phyloP scores from a whole-genome alignment of 2,888 invertebrate species.

The Vesta saturnalis region DNA sequence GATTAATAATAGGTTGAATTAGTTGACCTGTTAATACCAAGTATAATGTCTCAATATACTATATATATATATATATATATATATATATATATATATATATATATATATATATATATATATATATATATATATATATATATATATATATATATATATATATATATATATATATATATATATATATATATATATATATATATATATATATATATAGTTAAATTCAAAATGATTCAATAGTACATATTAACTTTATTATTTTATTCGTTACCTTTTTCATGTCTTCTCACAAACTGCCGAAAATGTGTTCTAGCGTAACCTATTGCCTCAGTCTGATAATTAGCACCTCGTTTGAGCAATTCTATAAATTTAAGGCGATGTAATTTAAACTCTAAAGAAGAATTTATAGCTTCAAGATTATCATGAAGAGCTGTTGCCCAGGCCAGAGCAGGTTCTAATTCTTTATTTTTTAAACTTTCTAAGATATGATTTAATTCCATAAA shows the following conservation, averaged over 20 bases:
- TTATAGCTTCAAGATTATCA: conserved; percentile 74
- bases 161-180: too few relatives aligned
- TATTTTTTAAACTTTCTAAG: conserved; percentile 83
- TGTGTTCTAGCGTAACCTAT: conserved; percentile 86
- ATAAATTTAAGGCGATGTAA: conserved; percentile 84
- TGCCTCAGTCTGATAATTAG: conserved; percentile 80
- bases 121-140: too few relatives aligned
- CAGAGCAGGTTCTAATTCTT: conserved; percentile 85
- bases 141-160: too few relatives aligned
- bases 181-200: too few relatives aligned
- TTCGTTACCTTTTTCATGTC: conserved; percentile 82
- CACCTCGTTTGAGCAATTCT: conserved; percentile 73
- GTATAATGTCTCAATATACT: too few relatives aligned
- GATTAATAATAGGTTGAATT: too few relatives aligned
- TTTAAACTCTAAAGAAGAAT: conserved; percentile 81
- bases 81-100: too few relatives aligned
- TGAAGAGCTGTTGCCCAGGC: conserved; percentile 86
- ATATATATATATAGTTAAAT: too few relatives aligned
- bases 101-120: too few relatives aligned
- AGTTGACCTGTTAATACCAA: too few relatives aligned
- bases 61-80: too few relatives aligned
- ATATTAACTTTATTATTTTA: background rate
- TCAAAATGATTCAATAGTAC: background rate
- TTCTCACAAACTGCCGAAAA: conserved; percentile 82
- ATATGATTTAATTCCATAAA: conserved; percentile 89